A percentile compares a stretch with the other conserved stretches of the same genome.
Conservation (phyloP, 2,113 vertebrate genomes). For the Bos indicus region DNA sequence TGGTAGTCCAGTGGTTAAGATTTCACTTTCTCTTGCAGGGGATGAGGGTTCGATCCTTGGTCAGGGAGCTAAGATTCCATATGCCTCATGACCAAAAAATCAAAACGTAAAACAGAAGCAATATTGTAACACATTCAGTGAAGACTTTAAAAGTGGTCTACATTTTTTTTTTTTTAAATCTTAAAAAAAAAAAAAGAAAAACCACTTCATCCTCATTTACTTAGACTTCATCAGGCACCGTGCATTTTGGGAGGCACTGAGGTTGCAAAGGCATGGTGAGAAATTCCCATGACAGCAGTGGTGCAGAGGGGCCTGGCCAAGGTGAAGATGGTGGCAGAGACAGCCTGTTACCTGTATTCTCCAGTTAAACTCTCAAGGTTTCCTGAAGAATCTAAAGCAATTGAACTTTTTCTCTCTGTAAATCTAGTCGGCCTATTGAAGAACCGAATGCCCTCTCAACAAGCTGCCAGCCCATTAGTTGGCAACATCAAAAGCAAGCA, state of each 20-base stretch:
- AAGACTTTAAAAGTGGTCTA: background rate
- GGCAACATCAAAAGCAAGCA: background rate
- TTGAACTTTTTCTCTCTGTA: background rate
- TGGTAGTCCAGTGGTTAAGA: background rate
- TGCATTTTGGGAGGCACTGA: rapidly evolving
- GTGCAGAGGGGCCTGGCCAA: background rate
- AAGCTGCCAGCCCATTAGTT: background rate
- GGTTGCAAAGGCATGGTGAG: background rate
- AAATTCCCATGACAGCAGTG: background rate
- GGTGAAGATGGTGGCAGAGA: background rate
- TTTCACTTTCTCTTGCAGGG: background rate
- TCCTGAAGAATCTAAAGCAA: background rate
- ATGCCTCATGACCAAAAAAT: background rate
- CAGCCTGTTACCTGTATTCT: background rate
- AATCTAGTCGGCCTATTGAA: background rate
- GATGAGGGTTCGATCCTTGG: background rate
- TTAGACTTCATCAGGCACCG: background rate
- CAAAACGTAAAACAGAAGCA: background rate
- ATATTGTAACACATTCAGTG: background rate
- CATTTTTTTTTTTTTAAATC: background rate
- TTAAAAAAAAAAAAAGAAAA: background rate
- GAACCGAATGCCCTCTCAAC: background rate
- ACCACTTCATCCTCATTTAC: rapidly evolving
- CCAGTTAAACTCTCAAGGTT: background rate
- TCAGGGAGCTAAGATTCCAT: background rate